Conservation (phyloP, 2,113 vertebrate genomes). For the Eubucco bourcierii region DNA sequence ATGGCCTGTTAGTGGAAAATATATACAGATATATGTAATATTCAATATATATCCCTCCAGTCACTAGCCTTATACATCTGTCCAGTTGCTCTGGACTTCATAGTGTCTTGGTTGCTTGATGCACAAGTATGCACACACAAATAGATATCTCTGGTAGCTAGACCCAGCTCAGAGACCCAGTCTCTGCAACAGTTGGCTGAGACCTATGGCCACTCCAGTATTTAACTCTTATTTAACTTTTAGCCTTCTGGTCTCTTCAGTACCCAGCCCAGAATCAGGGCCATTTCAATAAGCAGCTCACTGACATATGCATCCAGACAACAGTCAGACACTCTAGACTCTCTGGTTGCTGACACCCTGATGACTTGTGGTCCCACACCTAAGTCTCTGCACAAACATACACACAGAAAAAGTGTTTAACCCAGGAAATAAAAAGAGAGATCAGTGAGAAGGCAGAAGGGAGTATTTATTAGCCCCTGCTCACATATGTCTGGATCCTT, state of each 20-base stretch:
- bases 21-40: neutral
- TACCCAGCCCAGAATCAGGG: accelerated
- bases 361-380: neutral
- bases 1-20: neutral
- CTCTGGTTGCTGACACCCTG: neutral
- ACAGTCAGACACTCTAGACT: neutral
- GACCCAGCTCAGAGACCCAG: neutral
- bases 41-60: neutral
- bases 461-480: neutral
- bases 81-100: neutral
- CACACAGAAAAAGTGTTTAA: neutral
- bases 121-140: neutral
- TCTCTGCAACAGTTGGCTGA: neutral
- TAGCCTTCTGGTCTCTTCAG: accelerated
- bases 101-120: neutral
- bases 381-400: neutral
- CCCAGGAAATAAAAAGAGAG: neutral
- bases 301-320: neutral
- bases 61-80: neutral
- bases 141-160: neutral
- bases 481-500: accelerated
- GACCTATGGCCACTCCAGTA: accelerated
- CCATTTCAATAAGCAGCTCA: accelerated
- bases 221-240: neutral
- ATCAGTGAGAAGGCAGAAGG: neutral